phyloP scores from a whole-genome alignment of 1,140 invertebrate species.

The Drosophila fuyamai region DNA sequence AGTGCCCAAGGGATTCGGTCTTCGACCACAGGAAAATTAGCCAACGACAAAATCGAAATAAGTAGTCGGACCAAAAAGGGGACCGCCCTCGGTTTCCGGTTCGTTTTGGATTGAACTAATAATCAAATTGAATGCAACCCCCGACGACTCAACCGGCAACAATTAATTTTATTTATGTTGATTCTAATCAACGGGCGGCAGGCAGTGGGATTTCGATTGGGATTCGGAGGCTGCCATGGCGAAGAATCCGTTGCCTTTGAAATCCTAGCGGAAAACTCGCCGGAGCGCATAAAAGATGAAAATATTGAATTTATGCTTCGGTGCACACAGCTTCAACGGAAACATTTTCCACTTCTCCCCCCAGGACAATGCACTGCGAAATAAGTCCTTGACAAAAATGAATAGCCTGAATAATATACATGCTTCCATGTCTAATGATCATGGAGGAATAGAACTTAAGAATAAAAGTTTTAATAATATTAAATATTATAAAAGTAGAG shows the following conservation, averaged over 20 bases:
- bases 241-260: conserved; percentile 30
- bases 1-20: conserved; percentile 33
- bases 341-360: conserved; percentile 9
- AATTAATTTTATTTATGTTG: conserved; percentile 83
- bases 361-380: background rate
- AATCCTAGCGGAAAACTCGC: conserved; percentile 24
- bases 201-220: conserved; percentile 13
- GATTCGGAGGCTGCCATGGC: conserved; percentile 50
- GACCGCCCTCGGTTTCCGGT: conserved; percentile 21
- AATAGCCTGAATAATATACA: too few species aligned
- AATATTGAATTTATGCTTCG: conserved; percentile 69
- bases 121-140: conserved; percentile 83
- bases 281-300: conserved; percentile 43
- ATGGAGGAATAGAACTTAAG: too few species aligned
- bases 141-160: conserved; percentile 60
- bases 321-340: conserved; percentile 33
- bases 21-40: conserved; percentile 57
- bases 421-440: too few species aligned
- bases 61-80: conserved; percentile 20
- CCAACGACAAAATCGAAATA: conserved; percentile 47
- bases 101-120: conserved; percentile 57
- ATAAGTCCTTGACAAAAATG: background rate
- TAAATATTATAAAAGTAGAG: too few species aligned
- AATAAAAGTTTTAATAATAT: too few species aligned
- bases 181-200: conserved; percentile 71